Evolutionary conservation across 2,888 invertebrate genomes (phyloP).

Genomic region (Agrochola litura): DNA sequence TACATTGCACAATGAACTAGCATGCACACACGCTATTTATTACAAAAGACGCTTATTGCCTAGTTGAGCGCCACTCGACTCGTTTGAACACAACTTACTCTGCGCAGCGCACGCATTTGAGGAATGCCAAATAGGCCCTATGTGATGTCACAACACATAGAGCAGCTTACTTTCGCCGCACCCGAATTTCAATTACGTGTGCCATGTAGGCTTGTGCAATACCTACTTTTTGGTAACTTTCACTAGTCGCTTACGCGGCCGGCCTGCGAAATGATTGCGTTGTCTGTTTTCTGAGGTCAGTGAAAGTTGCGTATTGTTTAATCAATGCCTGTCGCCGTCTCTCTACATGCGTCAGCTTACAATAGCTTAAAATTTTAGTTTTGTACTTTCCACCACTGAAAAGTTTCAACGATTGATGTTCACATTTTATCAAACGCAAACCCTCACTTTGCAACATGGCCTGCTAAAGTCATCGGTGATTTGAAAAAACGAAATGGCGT

Average conservation of each 20-base stretch:
- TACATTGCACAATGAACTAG: constrained; percentile 22
- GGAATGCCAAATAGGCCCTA: constrained; percentile 71
- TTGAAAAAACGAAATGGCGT: constrained; percentile 85
- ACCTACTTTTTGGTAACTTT: constrained; percentile 89
- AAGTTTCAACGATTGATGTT: constrained; percentile 13
- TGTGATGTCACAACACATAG: constrained; percentile 76
- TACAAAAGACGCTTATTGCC: constrained; percentile 52
- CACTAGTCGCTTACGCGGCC: constrained; percentile 87
- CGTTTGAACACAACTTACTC: constrained; percentile 52
- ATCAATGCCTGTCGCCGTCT: constrained; percentile 64
- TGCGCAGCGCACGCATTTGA: constrained; percentile 56
- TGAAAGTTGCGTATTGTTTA: constrained; percentile 85
- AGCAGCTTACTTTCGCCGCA: constrained; percentile 86
- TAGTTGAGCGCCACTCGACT: constrained; percentile 41
- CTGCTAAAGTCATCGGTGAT: constrained; percentile 75
- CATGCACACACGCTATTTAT: constrained; percentile 52
- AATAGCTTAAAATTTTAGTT: constrained; percentile 39
- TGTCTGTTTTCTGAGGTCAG: constrained; percentile 85
- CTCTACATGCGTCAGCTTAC: constrained; percentile 57
- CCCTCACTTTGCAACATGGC: constrained; percentile 45
- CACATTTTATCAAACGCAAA: constrained; percentile 37
- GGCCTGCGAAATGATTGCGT: constrained; percentile 89
- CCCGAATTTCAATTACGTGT: constrained; percentile 88
- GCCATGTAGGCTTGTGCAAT: constrained; percentile 87
- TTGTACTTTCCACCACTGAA: constrained; percentile 29